Evolutionary conservation across 2,113 vertebrate genomes (phyloP), one percentile per base, ranked within the genome.

Genomic region (Centropristis striata): DNA sequence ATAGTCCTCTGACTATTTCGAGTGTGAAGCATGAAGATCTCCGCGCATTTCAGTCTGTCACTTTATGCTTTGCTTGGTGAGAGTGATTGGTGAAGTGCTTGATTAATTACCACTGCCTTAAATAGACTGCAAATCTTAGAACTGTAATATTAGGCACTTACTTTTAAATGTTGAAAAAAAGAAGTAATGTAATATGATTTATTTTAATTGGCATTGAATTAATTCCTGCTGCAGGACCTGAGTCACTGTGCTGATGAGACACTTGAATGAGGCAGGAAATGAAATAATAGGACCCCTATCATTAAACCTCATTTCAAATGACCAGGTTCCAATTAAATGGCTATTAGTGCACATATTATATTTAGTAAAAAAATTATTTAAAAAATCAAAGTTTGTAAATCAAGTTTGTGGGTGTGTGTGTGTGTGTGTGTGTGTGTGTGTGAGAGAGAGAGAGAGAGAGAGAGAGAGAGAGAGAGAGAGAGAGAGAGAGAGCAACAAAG

Each of bases 361-460:
- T n/a, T n/a, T n/a, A n/a, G n/a, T n/a, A n/a, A n/a, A n/a, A n/a
- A n/a, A n/a, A n/a, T n/a, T n/a, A n/a, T n/a, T n/a, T n/a, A n/a
- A n/a, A n/a, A n/a, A n/a, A n/a, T n/a, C n/a, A n/a, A n/a, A n/a
- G 14, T 51, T 60, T 53, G 20, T 69, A 9, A 49, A 49, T 67
- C 6, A 54, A 11, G 41, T 27, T 8, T 36, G 1, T n/a, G n/a
- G n/a, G n/a, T n/a, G n/a, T n/a, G n/a, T n/a, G n/a, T n/a, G n/a
- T n/a, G n/a, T n/a, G n/a, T n/a, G n/a, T n/a, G n/a, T n/a, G n/a
- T n/a, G n/a, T n/a, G n/a, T n/a, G n/a, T n/a, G n/a, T n/a, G n/a
- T n/a, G n/a, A n/a, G n/a, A n/a, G n/a, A n/a, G n/a, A n/a, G n/a
- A n/a, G n/a, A n/a, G n/a, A n/a, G n/a, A n/a, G n/a, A n/a, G n/a